phyloP scores from a whole-genome alignment of 2,113 vertebrate species.

The Chamaea fasciata region DNA sequence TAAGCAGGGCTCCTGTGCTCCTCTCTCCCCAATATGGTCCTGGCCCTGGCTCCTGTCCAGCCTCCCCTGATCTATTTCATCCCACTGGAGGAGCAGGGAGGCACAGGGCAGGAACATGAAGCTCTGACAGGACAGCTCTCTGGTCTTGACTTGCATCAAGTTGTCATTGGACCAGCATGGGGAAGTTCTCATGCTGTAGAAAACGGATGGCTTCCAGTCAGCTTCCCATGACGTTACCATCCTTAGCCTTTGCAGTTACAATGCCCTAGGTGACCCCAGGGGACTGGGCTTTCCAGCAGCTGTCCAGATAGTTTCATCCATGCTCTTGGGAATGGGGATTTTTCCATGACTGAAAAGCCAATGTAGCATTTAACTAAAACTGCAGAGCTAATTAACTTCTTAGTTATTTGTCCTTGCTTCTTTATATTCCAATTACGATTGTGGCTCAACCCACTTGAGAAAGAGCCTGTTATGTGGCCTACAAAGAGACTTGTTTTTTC shows the following conservation, averaged over 20 bases:
- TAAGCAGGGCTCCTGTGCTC: neutral
- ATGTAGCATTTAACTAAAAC: neutral
- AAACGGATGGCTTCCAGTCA: neutral
- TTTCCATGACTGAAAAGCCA: neutral
- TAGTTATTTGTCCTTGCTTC: neutral
- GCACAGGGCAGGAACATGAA: accelerated
- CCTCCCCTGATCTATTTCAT: neutral
- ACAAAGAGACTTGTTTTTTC: neutral
- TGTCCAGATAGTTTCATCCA: neutral
- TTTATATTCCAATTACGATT: neutral
- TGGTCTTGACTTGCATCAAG: neutral
- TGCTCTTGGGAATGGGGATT: neutral
- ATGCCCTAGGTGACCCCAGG: neutral
- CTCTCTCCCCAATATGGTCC: neutral
- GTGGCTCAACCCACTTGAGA: neutral
- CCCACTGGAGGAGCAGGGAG: neutral
- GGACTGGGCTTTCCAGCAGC: neutral
- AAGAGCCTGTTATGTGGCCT: neutral
- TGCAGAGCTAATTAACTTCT: neutral
- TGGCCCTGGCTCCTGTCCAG: neutral
- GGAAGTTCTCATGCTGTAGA: neutral
- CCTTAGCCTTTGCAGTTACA: neutral
- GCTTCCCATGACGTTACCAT: neutral
- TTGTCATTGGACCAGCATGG: neutral
- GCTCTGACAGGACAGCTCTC: neutral